Percentiles rank a stretch among this genome's conserved stretches.
Conservation (phyloP, 2,113 vertebrate species). For the Enhydra lutris region DNA sequence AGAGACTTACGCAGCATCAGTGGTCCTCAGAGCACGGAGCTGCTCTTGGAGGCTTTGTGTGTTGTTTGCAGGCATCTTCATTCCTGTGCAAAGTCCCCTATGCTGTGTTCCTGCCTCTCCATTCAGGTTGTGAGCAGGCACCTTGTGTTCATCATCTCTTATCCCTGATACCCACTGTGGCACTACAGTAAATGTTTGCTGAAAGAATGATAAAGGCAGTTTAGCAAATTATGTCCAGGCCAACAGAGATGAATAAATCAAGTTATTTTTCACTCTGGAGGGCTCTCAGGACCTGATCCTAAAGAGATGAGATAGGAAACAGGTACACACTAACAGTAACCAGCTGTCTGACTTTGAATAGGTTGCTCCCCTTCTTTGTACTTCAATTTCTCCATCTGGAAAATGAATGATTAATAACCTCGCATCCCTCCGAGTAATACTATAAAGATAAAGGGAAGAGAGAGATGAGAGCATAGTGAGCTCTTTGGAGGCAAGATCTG, state of each 20-base stretch:
- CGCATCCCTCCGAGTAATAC: not conserved
- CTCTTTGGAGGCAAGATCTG: not conserved
- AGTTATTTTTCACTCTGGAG: not conserved
- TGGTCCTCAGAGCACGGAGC: not conserved
- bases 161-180: not conserved
- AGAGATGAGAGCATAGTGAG: not conserved
- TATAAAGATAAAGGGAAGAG: not conserved
- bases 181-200: not conserved
- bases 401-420: slow-evolving; percentile 47
- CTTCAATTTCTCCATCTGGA: slow-evolving; percentile 43
- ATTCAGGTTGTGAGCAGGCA: not conserved
- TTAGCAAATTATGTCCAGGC: not conserved
- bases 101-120: not conserved
- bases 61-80: accelerated
- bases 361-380: not conserved
- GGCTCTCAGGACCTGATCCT: not conserved
- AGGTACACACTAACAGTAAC: not conserved
- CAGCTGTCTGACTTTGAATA: not conserved
- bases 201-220: not conserved
- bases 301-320: not conserved
- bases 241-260: slow-evolving; percentile 7
- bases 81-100: not conserved
- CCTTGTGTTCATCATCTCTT: not conserved
- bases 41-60: not conserved
- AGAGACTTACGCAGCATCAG: not conserved